Evolutionary conservation across 2,113 vertebrate genomes (phyloP), one percentile per base, ranked within the genome.

Genomic region (Callopanchax toddi): DNA sequence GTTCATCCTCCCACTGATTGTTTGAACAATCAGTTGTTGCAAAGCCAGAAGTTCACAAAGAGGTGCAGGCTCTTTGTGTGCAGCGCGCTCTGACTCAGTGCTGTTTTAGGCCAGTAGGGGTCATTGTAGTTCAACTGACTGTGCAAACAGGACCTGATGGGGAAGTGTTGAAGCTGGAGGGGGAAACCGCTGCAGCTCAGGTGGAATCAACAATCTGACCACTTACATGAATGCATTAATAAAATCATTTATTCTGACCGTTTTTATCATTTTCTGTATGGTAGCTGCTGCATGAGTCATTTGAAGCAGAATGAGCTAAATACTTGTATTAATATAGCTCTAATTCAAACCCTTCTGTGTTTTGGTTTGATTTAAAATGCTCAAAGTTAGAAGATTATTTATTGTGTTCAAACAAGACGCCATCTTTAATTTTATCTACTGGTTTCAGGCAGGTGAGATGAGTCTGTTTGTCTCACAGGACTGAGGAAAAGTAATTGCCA

Each of bases 41-140:
- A 37, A 42, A 39, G 40, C 53, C 56, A 62, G 11, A 81, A 75
- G 71, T 86, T 81, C 64, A 50, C 51, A 57, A 18, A 66, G 53
- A 78, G 43, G 55, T 26, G 13, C 49, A 18, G 48, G 57, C 59
- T 74, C 76, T 79, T 60, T 62, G 60, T 76, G 77, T 85, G 42
- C 48, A n/a, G 25, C 29, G 49, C 12, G 25, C 74, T 44, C 55
- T 15, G 23, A 37, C 10, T 17, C 49, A 85, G 71, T 90, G 65
- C 85, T 53, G 1, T 2, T 58, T 60, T 46, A 49, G 5, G 39
- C 93, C 95, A 94, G 92, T 88, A 94, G 95, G 93, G 95, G 95
- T 92, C 94, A 91, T 87, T 94, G 90, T 89, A 92, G 93, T 82
- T 93, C 87, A 93, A 91, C 86, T 79, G 85, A 89, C 86, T 81